A percentile compares a stretch with the other conserved stretches of the same genome.
Conservation (phyloP, 2,797 vertebrate genomes). For the Anas georgica region DNA sequence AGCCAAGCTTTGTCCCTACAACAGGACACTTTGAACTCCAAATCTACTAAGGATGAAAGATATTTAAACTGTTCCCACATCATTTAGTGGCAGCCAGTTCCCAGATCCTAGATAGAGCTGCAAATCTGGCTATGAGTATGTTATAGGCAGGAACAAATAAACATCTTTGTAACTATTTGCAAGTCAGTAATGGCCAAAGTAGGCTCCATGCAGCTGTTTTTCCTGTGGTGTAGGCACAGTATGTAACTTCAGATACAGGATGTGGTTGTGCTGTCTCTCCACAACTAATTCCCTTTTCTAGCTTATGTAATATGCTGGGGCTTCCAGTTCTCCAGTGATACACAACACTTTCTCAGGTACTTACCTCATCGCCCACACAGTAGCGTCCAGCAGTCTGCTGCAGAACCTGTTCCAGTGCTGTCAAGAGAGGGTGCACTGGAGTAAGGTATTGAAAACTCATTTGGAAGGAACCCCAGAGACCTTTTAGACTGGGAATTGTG, state of each 20-base stretch:
- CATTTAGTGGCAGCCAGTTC: background rate
- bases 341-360: background rate
- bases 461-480: background rate
- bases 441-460: background rate
- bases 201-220: background rate
- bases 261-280: background rate
- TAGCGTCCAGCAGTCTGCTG: slow-evolving; percentile 87
- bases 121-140: background rate
- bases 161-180: background rate
- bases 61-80: background rate
- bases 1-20: background rate
- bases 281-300: background rate
- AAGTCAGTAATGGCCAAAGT: background rate
- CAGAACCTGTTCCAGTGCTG: slow-evolving; percentile 92
- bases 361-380: slow-evolving; percentile 93
- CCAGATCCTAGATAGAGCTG: background rate
- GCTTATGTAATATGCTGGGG: background rate
- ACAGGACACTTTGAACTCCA: background rate
- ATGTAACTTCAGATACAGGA: background rate
- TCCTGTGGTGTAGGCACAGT: background rate
- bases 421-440: slow-evolving; percentile 8
- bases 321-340: background rate
- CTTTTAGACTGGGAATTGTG: background rate
- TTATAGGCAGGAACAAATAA: background rate
- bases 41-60: background rate